Base-by-base conservation (phyloP, 2,888 invertebrate genomes). In the Adela reaumurella region DNA sequence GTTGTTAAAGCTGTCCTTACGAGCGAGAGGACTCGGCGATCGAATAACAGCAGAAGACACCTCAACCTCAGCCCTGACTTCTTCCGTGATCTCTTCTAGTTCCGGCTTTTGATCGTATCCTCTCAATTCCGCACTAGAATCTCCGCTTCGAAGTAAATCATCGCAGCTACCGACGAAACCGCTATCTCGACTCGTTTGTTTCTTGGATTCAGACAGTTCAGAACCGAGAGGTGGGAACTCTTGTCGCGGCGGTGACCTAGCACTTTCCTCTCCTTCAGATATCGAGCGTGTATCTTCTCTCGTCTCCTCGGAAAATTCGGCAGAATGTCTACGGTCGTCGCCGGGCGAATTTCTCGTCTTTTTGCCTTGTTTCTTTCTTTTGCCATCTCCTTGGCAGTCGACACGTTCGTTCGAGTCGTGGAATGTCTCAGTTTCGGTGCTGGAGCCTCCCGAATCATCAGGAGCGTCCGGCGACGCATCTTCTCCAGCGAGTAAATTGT, bases 1-100 rank as follows among this genome's bases (percentile, higher is more conserved):
- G 62, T 94, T 94, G 65, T 93, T 94, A 72, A 94, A 94, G 64
- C 92, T 92, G 67, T 94, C 93, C 69, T 92, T 93, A 53, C 93
- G 82, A 35, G 88, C 86, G 20, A 93, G 70, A 14, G 86, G 82
- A 56, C 72, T 80, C 46, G 81, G 77, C 47, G 82, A 76, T 53
- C 74, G 71, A 49, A 67, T 65, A 11, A 84, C 82, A 41, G 81
- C 74, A 2, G 84, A 55, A 41, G 72, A 67, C 61, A 82, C 72
- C 62, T 83, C 69, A 55, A 77, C 67, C 48, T 83, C 83, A 19
- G 74, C 70, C 60, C 82, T 76, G 51, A 81, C 82, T 66, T 85
- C 84, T 64, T 84, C 84, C 41, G 73, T 67, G 45, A 83, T 83
- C 66, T 83, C 82, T 63, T 83, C 83, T 61, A 83, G 66, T 61